Base-by-base conservation (phyloP, 2,113 vertebrate genomes). In the Carassius gibelio region DNA sequence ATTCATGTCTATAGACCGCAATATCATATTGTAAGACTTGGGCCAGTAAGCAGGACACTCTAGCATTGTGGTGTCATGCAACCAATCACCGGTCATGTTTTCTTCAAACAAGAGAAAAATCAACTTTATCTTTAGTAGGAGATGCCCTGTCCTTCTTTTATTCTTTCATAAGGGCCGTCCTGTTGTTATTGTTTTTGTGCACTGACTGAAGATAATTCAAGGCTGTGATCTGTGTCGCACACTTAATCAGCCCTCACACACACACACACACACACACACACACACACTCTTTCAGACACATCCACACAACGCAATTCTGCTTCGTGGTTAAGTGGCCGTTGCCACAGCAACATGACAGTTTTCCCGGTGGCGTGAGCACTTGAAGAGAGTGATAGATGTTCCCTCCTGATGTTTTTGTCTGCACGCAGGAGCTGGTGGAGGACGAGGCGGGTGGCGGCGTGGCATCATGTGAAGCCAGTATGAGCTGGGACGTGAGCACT, bases 401-500 rank as follows among this genome's bases (percentile, higher is more conserved):
- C 34, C 57, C 55, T 69, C 34, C 68, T 83, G 81, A 75, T 74
- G 81, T 48, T 78, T 69, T 15, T 87, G 6, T 61, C 13, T 86
- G 13, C 26, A n/a, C 38, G 52, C 78, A 91, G 91, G 91, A 91
- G n/a, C 76, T 15, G 10, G 76, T 48, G 79, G 88, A 88, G 52
- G 89, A 90, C 59, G 91, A 89, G 6, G 9, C 69, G 7, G 75
- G 85, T 19, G 59, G 38, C 9, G 87, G 83, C 13, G 71, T 81
- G 10, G 64, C 21, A 13, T 36, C 48, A 23, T 84, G 72, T 26
- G 90, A 89, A 3, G 10, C 75, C 52, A 87, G 64, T 62, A 64
- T 76, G 45, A 87, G 84, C 86, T 88, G 90, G 86, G 88, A 90
- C 34, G n/a, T 83, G 26, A 88, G 45, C 50, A 10, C 84, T 0